phyloP scores from a whole-genome alignment of 1,140 invertebrate species.

The Drosophila bocki region DNA sequence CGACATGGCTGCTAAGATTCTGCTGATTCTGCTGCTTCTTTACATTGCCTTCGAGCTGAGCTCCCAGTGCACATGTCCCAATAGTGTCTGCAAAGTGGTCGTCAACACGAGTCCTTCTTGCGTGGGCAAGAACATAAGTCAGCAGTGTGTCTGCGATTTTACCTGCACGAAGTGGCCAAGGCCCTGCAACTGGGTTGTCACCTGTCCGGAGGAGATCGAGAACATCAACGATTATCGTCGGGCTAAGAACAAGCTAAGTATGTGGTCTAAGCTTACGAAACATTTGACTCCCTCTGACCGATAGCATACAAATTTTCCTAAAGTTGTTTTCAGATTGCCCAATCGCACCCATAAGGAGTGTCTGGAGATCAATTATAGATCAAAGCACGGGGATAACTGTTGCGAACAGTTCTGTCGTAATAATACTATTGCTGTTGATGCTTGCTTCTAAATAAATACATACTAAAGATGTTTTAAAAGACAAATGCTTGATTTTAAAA shows the following conservation, averaged over 20 bases:
- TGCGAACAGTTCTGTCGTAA: slow-evolving; percentile 20
- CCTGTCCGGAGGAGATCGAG: slow-evolving; percentile 4
- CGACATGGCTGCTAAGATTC: slow-evolving; percentile 20
- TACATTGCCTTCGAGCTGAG: background rate
- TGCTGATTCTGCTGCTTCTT: slow-evolving; percentile 18
- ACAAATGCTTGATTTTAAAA: background rate
- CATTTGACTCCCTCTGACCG: too few species aligned
- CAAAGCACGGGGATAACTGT: slow-evolving; percentile 15
- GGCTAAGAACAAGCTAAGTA: slow-evolving; percentile 23
- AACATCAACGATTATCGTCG: slow-evolving; percentile 14
- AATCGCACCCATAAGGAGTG: slow-evolving; percentile 18
- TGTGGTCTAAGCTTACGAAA: background rate
- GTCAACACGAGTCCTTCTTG: background rate
- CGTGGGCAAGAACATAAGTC: background rate
- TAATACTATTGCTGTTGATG: background rate
- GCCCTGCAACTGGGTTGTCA: slow-evolving; percentile 49
- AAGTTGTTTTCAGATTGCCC: slow-evolving; percentile 25
- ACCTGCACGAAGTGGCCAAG: slow-evolving; percentile 44
- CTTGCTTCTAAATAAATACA: slow-evolving; percentile 1
- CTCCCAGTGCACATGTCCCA: background rate
- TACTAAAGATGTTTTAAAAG: background rate
- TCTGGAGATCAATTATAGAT: slow-evolving; percentile 31
- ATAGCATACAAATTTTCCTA: background rate
- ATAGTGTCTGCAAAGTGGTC: slow-evolving; percentile 6
- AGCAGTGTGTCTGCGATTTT: slow-evolving; percentile 46